Conservation (phyloP, 2,113 vertebrate genomes). For the Lathamus discolor region DNA sequence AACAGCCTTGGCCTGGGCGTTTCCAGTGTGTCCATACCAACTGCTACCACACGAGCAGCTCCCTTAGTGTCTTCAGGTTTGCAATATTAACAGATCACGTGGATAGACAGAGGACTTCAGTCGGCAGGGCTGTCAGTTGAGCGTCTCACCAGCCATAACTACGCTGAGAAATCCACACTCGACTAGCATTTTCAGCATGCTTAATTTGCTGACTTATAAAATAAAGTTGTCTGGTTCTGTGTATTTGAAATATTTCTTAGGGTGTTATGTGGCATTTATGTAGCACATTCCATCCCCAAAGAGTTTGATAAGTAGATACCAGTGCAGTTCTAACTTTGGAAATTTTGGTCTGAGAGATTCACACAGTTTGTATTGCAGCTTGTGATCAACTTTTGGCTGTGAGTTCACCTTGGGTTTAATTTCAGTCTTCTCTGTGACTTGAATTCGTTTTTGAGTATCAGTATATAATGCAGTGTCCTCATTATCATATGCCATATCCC, state of each 20-base stretch:
- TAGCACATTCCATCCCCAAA: background rate
- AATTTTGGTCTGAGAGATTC: background rate
- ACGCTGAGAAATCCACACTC: background rate
- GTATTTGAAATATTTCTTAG: slow-evolving; percentile 29
- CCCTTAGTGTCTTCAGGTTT: slow-evolving; percentile 87
- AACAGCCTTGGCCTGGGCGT: slow-evolving; percentile 80
- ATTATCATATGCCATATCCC: background rate
- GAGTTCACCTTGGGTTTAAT: background rate
- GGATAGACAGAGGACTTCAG: slow-evolving; percentile 36
- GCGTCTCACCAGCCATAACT: background rate
- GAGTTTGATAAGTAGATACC: background rate
- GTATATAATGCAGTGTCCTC: background rate
- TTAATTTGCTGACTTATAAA: slow-evolving; percentile 31
- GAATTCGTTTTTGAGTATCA: background rate
- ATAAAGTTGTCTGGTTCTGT: slow-evolving; percentile 38
- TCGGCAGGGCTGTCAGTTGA: slow-evolving; percentile 18
- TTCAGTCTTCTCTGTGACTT: background rate
- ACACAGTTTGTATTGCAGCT: background rate
- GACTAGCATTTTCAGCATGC: slow-evolving; percentile 22
- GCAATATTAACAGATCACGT: slow-evolving; percentile 28
- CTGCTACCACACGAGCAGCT: slow-evolving; percentile 77
- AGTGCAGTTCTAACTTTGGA: background rate
- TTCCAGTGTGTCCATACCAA: slow-evolving; percentile 79
- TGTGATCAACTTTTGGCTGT: background rate
- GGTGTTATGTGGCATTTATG: background rate